These are phyloP conservation scores for Pseudotriccus pelzelni DNA, from an alignment of 2,797 vertebrate species.

Conservation along the genomic window DNA sequence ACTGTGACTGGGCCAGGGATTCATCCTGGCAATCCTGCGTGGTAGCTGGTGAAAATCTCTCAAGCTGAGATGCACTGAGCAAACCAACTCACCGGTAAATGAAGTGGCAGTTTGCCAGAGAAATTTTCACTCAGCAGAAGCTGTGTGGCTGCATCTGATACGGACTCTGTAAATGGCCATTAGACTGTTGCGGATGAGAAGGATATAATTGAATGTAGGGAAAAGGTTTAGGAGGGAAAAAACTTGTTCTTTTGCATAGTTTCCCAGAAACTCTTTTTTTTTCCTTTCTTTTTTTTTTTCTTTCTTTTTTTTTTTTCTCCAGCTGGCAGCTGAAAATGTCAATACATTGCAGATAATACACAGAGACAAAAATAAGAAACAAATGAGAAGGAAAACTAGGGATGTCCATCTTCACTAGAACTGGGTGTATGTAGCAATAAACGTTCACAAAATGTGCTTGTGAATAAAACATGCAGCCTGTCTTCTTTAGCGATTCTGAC, in stretches of 20 bases:
- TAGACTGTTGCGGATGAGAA: not conserved
- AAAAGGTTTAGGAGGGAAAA: slow-evolving; percentile 2
- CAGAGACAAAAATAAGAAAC: not conserved
- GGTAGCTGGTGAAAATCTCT: not conserved
- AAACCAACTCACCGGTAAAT: not conserved
- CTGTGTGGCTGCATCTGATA: slow-evolving; percentile 29
- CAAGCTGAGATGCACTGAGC: not conserved
- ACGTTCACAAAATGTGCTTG: slow-evolving; percentile 50
- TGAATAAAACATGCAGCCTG: slow-evolving; percentile 62
- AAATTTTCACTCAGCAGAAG: slow-evolving; percentile 27
- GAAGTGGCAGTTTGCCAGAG: slow-evolving; percentile 27
- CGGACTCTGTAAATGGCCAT: not conserved
- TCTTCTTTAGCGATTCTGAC: slow-evolving; percentile 49
- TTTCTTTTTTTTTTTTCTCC: rapidly evolving
- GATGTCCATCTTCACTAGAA: slow-evolving; percentile 54
- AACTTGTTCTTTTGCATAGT: not conserved
- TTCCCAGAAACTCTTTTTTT: not conserved
- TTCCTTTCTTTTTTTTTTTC: not conserved
- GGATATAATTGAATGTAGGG: slow-evolving; percentile 35
- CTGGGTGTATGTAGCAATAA: slow-evolving; percentile 28
- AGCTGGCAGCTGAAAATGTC: not conserved
- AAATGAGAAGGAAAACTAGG: slow-evolving; percentile 2
- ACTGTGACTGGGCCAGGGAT: not conserved
- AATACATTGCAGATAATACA: not conserved
- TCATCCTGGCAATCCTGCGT: not conserved